Conservation (phyloP, 1,140 invertebrate genomes). For the Scaptomyza hsui region DNA sequence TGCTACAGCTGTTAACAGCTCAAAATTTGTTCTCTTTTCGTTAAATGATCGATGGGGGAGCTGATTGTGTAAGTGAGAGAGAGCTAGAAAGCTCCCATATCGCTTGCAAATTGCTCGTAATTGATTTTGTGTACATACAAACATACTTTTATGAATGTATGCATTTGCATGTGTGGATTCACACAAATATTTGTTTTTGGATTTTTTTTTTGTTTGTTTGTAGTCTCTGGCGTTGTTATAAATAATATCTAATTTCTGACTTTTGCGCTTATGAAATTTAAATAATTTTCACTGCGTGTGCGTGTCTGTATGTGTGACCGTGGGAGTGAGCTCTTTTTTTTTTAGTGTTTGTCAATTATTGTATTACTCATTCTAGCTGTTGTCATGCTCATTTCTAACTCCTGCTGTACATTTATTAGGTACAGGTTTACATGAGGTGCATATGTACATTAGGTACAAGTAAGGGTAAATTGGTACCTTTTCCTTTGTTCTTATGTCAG, state of each 20-base stretch:
- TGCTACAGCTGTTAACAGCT: conserved; percentile 36
- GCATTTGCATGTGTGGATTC: conserved; percentile 1
- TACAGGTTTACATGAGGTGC: too few species aligned
- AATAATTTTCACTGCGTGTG: conserved; percentile 17
- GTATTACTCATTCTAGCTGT: conserved; percentile 26
- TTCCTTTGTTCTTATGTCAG: too few species aligned
- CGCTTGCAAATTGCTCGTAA: conserved; percentile 22
- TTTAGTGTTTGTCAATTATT: conserved; percentile 20
- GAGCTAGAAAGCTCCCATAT: conserved; percentile 8
- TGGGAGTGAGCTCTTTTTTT: conserved; percentile 7
- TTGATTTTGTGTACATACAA: conserved; percentile 9
- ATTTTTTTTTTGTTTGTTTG: neutral
- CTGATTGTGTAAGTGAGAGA: neutral
- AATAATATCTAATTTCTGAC: conserved; percentile 9
- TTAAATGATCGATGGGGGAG: conserved; percentile 16
- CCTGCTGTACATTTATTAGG: too few species aligned
- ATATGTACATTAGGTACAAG: too few species aligned
- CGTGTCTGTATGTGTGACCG: conserved; percentile 4
- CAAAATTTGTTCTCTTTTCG: conserved; percentile 32
- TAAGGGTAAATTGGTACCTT: too few species aligned
- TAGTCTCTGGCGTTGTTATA: neutral
- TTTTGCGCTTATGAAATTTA: conserved; percentile 21
- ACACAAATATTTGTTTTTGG: conserved; percentile 1
- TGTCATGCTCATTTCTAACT: conserved; percentile 2
- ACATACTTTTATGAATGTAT: conserved; percentile 4